Conservation (phyloP, 2,113 vertebrate genomes). For the Psammodynastes pulverulentus region DNA sequence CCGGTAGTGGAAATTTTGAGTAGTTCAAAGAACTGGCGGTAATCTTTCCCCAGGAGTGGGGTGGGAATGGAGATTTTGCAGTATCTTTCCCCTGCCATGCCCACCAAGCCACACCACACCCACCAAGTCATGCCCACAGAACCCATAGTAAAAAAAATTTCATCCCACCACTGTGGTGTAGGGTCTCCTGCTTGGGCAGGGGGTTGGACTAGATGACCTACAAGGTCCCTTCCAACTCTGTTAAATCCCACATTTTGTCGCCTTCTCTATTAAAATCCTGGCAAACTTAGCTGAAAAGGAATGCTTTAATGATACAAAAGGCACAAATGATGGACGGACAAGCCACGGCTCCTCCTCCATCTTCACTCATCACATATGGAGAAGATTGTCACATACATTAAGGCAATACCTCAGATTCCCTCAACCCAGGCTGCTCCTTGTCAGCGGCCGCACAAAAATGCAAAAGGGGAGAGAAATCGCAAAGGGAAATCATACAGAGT, state of each 20-base stretch:
- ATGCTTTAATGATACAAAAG: conserved; percentile 6
- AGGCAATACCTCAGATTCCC: not conserved
- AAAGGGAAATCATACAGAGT: not conserved
- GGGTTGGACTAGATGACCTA: no score
- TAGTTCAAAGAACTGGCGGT: no score
- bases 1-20: no score
- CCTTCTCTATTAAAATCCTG: not conserved
- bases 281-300: not conserved
- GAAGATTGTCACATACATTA: not conserved
- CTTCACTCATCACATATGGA: not conserved
- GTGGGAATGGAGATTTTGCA: no score
- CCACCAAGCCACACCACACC: no score
- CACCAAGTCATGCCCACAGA: no score
- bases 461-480: not conserved
- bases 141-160: no score
- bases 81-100: no score
- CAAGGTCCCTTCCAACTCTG: no score
- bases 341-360: not conserved
- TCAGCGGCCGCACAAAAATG: not conserved
- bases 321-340: not conserved
- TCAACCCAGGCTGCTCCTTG: not conserved
- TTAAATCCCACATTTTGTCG: not conserved
- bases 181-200: no score
- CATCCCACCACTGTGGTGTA: no score
- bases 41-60: no score